Percentiles rank a stretch among this genome's conserved stretches.
These are phyloP conservation scores for Acleris holmiana DNA, from an alignment of 2,888 invertebrate genomes.

Conservation along the genomic window DNA sequence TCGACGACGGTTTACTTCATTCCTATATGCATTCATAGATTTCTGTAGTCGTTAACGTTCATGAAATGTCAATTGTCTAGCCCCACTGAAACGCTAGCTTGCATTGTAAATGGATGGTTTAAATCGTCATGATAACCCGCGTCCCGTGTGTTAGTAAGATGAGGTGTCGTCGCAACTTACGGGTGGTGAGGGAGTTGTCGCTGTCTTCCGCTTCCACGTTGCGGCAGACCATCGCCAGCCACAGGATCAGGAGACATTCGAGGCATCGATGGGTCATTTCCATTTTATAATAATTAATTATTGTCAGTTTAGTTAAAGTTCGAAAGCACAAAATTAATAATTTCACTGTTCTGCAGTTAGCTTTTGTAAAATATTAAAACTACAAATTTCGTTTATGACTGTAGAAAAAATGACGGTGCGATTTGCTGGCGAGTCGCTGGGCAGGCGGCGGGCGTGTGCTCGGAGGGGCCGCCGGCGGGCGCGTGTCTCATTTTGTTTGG, in stretches of 20 bases:
- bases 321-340: conserved; percentile 41
- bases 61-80: too few relatives aligned
- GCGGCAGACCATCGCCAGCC: conserved; percentile 63
- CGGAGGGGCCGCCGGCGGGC: conserved; percentile 58
- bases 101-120: background rate
- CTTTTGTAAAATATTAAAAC: background rate
- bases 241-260: conserved; percentile 65
- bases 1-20: too few relatives aligned
- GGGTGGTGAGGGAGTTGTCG: conserved; percentile 59
- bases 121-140: background rate
- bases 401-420: conserved; percentile 2
- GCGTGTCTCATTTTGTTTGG: conserved; percentile 74
- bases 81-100: too few relatives aligned
- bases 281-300: conserved; percentile 45
- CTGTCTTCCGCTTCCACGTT: conserved; percentile 70
- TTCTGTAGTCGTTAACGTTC: too few relatives aligned
- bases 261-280: conserved; percentile 66
- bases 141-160: background rate
- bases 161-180: conserved; percentile 58
- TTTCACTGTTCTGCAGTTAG: conserved; percentile 21
- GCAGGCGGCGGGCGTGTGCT: conserved; percentile 59
- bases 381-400: conserved; percentile 5
- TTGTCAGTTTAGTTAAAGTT: conserved; percentile 1
- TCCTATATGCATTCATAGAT: too few relatives aligned
- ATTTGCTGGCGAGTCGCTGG: conserved; percentile 26